Base-by-base conservation (phyloP, 2,797 vertebrate species). In the Tangara arthus region DNA sequence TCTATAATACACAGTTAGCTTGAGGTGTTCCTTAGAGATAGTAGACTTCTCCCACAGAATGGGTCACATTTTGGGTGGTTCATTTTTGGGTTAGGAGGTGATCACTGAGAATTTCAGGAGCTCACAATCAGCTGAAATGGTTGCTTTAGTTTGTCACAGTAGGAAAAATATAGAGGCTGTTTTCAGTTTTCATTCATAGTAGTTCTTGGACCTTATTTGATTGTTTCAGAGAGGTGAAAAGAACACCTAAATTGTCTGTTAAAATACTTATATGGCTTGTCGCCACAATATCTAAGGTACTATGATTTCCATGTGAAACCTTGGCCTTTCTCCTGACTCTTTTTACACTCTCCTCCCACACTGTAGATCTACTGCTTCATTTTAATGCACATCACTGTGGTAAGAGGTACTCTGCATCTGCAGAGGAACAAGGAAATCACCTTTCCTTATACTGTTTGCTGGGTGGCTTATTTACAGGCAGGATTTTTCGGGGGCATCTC, bases 291-390 rank as follows among this genome's bases (percentile, higher is more conserved):
- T 65, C 61, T 32, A 60, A 55, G 41, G 28, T 63, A 44, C 55
- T 72, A 2, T 82, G 84, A 89, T 93, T 90, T 92, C 52, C 20
- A 4, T 63, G 68, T 90, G 89, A 93, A 96, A 82, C 89, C 88
- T 95, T 94, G 93, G 94, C 84, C 96, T 97, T 97, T 82, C 73
- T 96, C 82, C 75, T 0, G 0, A 35, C 69, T 79, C 50, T 57
- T 61, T 77, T 77, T 86, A 53, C 70, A 8, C 42, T n/a, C 26
- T 84, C 85, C 73, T 96, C 88, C 82, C n/a, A 87, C 30, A 22
- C 95, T 92, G 82, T 97, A 95, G 93, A 94, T 96, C 89, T 84
- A 72, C 94, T 63, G 22, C 91, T 96, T 97, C 95, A 97, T 97
- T 98, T 97, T 96, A 95, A 96, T 96, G 91, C 84, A 78, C 66